Evolutionary conservation across 2,797 vertebrate genomes (phyloP), one percentile per base, ranked within the genome.

Genomic region (Myotis myotis): DNA sequence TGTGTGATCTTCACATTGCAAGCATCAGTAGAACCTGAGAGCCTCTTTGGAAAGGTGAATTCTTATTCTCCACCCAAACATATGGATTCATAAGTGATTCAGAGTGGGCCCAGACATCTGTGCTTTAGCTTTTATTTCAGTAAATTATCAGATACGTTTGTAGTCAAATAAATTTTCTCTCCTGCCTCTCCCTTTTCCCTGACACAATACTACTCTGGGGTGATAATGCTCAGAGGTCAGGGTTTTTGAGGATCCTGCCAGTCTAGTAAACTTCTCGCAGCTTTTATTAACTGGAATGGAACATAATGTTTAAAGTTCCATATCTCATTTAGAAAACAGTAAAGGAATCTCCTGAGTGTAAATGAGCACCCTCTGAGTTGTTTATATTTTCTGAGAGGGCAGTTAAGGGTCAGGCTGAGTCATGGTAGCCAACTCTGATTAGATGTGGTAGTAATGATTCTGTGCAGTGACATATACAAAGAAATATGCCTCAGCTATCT

Each of bases 371-470:
- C 41, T 23, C 1, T 44, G 12, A 53, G 28, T 38, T 81, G 25
- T 80, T 70, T 88, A 6, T 25, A 80, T 76, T 91, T 95, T 93
- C 74, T 83, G 38, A 91, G 53, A 64, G 79, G 60, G 47, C 36
- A 87, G 20, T 17, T 51, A 53, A 72, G 87, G 49, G 57, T 91
- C 25, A 28, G 33, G 53, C 20, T 86, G 80, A 89, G 47, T 80
- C 88, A 74, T 3, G 47, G 2, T 25, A 66, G 36, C 33, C 38
- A 79, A 5, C 23, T 66, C 41, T 82, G 62, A 92, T 55, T 94
- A 57, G 62, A 41, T 38, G 38, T 25, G 9, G 15, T 76, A 5
- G n/a, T 87, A 93, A 93, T 88, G 87, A 96, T 85, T 80, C 71
- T 87, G n/a, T 25, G 33, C 36, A 92, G 57, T 76, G 82, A 71